phyloP scores from a whole-genome alignment of 64 coral and sea anemone species.

The Porites australiensis region DNA sequence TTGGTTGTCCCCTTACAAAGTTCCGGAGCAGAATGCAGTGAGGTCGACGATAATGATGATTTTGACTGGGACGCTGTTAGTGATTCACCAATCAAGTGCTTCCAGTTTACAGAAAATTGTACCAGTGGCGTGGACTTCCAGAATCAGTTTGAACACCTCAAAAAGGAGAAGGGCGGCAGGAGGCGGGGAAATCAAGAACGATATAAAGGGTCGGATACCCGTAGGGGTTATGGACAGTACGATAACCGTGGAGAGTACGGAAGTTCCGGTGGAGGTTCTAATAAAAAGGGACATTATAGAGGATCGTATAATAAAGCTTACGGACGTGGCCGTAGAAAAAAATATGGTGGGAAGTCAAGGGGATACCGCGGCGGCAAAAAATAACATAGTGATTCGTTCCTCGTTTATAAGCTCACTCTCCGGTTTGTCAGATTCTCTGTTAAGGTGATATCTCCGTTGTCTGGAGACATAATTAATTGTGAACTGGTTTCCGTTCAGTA shows the following conservation, averaged over 20 bases:
- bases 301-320: slow-evolving; percentile 43
- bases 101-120: slow-evolving; percentile 24
- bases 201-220: not conserved
- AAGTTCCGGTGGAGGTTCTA: not conserved
- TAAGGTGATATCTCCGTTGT: too few relatives aligned
- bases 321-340: slow-evolving; percentile 28
- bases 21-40: not conserved
- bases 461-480: too few relatives aligned
- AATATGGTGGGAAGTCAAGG: not conserved
- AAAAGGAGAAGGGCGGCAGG: not conserved
- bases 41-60: not conserved
- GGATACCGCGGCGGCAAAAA: slow-evolving; percentile 18
- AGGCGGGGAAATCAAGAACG: slow-evolving; percentile 1
- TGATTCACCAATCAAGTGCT: slow-evolving; percentile 47
- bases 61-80: slow-evolving; percentile 34
- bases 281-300: slow-evolving; percentile 14
- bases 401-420: too few relatives aligned
- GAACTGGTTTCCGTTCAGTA: too few relatives aligned
- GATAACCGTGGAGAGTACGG: not conserved
- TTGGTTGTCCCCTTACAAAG: not conserved
- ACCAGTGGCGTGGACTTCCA: slow-evolving; percentile 39
- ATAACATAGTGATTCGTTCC: not conserved
- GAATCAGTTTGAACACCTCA: slow-evolving; percentile 52
- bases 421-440: too few relatives aligned
- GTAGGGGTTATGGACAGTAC: not conserved